Conservation (phyloP, 2,888 invertebrate species). For the Lamellibrachia columna region DNA sequence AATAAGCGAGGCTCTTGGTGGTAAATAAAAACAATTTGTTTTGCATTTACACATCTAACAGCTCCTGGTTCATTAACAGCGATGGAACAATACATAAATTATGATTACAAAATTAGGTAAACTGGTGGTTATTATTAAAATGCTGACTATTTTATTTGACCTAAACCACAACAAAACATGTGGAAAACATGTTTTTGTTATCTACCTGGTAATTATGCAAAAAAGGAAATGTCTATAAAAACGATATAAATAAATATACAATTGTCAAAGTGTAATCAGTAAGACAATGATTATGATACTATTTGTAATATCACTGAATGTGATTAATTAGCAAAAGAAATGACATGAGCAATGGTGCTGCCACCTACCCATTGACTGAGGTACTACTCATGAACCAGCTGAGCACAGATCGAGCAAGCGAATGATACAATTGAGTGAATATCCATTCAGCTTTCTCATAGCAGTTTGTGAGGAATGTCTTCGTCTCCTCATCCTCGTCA, state of each 20-base stretch:
- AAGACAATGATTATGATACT: background rate
- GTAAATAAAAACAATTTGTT: too few species aligned
- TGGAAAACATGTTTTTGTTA: too few species aligned
- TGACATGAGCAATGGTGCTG: background rate
- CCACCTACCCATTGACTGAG: constrained; percentile 89
- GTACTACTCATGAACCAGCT: constrained; percentile 93
- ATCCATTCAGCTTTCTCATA: constrained; percentile 85
- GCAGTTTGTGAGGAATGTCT: constrained; percentile 78
- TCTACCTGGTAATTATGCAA: too few species aligned
- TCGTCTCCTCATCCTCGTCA: constrained; percentile 77
- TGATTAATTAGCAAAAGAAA: background rate
- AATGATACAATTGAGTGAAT: constrained; percentile 89
- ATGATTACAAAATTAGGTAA: too few species aligned
- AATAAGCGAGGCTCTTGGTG: too few species aligned
- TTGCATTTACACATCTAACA: too few species aligned
- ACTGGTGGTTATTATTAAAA: too few species aligned
- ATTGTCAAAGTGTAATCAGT: background rate
- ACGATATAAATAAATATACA: background rate
- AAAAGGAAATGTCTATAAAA: background rate
- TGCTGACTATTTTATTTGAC: too few species aligned
- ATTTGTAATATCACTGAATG: background rate
- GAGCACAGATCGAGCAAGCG: constrained; percentile 84
- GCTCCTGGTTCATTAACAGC: too few species aligned
- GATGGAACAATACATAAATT: too few species aligned
- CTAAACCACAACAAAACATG: too few species aligned